phyloP scores from a whole-genome alignment of 2,113 vertebrate genomes.

The Steatornis caripensis region DNA sequence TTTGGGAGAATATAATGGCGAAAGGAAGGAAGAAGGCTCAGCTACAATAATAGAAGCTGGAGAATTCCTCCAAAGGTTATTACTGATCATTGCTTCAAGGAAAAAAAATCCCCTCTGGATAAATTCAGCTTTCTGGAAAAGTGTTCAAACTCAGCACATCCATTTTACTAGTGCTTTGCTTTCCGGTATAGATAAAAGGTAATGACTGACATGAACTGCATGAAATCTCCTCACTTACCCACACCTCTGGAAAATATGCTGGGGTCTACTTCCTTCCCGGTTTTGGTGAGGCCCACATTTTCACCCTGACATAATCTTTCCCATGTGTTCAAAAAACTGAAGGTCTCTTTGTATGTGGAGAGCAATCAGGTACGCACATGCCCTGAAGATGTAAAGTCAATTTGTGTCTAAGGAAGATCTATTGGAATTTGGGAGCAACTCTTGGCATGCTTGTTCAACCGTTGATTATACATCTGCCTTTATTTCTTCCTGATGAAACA shows the following conservation, averaged over 20 bases:
- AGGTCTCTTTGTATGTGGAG: conserved; percentile 24
- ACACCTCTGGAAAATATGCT: conserved; percentile 53
- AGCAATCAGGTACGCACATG: neutral
- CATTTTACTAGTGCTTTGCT: conserved; percentile 23
- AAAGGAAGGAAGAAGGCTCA: conserved; percentile 10
- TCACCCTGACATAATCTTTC: conserved; percentile 53
- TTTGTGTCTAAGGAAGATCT: neutral
- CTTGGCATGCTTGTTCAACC: neutral
- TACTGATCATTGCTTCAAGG: neutral
- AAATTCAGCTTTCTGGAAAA: conserved; percentile 50
- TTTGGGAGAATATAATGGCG: neutral
- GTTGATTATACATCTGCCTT: neutral
- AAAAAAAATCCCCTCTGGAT: neutral
- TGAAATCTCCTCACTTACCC: neutral
- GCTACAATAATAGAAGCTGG: neutral
- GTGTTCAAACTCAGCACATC: conserved; percentile 49
- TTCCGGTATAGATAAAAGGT: conserved; percentile 49
- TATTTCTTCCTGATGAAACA: neutral
- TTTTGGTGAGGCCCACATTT: conserved; percentile 18
- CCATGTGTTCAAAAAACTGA: conserved; percentile 15
- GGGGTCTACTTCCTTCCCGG: conserved; percentile 47
- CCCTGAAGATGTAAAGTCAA: neutral
- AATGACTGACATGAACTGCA: neutral
- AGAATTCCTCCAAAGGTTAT: conserved; percentile 8
- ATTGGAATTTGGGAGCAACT: neutral